Evolutionary conservation across 2,113 vertebrate genomes (phyloP).

Genomic region (Alligator sinensis): DNA sequence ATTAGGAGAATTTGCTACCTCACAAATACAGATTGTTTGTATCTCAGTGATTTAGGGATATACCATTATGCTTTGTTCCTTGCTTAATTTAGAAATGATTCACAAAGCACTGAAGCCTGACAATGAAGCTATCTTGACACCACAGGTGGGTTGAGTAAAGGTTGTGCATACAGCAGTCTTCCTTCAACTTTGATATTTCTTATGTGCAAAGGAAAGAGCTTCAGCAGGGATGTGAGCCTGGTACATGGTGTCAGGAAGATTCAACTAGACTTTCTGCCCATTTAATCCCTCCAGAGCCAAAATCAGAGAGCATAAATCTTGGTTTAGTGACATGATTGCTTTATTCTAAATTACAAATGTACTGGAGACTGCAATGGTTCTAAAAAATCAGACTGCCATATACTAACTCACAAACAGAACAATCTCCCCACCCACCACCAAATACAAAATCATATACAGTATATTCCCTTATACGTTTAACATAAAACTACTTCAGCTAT

Average conservation of each 20-base stretch:
- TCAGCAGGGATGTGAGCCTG: rapidly evolving
- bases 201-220: background rate
- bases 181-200: background rate
- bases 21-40: background rate
- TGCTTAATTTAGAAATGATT: background rate
- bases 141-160: background rate
- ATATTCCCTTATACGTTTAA: background rate
- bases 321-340: background rate
- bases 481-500: slow-evolving; percentile 34
- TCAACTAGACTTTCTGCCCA: background rate
- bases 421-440: background rate
- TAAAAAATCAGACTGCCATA: background rate
- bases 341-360: background rate
- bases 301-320: background rate
- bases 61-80: background rate
- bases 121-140: background rate
- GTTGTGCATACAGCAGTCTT: background rate
- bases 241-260: background rate
- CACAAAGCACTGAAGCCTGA: background rate
- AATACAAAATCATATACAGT: background rate
- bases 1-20: background rate
- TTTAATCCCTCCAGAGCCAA: background rate
- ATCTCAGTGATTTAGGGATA: background rate
- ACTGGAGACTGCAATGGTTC: background rate
- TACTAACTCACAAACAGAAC: background rate